phyloP scores from a whole-genome alignment of 2,888 invertebrate genomes.

The Dichetophora obliterata region DNA sequence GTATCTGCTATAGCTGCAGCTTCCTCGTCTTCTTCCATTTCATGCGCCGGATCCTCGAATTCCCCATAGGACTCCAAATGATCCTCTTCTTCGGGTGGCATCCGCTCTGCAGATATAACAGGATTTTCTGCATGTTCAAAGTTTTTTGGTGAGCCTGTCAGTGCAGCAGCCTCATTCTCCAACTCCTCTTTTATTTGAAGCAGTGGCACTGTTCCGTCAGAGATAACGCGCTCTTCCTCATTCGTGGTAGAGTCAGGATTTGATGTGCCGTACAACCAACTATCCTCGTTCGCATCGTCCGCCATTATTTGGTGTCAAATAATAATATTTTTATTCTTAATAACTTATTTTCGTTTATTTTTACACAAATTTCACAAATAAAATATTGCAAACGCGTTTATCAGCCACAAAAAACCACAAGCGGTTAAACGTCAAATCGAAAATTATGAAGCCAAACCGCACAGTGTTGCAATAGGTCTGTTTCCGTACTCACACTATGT shows the following conservation, averaged over 20 bases:
- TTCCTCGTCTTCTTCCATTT: slow-evolving; percentile 67
- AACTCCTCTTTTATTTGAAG: slow-evolving; percentile 26
- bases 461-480: background rate
- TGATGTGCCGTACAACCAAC: slow-evolving; percentile 88
- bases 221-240: slow-evolving; percentile 53
- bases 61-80: slow-evolving; percentile 51
- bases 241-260: slow-evolving; percentile 71
- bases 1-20: slow-evolving; percentile 58
- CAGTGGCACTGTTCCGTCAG: background rate
- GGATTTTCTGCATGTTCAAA: slow-evolving; percentile 13
- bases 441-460: background rate
- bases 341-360: background rate
- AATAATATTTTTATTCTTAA: background rate
- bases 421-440: background rate
- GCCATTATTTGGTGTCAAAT: slow-evolving; percentile 43
- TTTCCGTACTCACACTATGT: no score
- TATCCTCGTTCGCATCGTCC: slow-evolving; percentile 83
- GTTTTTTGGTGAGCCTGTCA: slow-evolving; percentile 38
- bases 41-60: slow-evolving; percentile 67
- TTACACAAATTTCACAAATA: background rate
- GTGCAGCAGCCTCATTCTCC: slow-evolving; percentile 53
- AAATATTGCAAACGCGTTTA: slow-evolving; percentile 9
- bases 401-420: background rate
- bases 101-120: slow-evolving; percentile 44
- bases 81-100: slow-evolving; percentile 20